Conservation (phyloP, 1,140 invertebrate species). For the Apis dorsata region DNA sequence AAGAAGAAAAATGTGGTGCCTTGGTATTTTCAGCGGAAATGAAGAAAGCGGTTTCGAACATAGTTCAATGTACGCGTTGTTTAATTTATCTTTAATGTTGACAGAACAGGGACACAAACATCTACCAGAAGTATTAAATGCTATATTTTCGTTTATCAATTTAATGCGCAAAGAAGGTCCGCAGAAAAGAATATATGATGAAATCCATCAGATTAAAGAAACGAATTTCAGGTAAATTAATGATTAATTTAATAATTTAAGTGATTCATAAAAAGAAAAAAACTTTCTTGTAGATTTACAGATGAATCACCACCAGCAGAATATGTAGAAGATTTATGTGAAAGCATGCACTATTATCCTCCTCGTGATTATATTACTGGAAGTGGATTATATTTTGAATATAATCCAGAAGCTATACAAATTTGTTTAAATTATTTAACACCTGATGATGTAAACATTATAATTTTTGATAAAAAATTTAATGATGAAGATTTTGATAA, state of each 20-base stretch:
- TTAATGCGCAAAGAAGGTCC: slow-evolving; percentile 84
- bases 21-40: slow-evolving; percentile 88
- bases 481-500: slow-evolving; percentile 82
- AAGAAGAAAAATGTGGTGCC: slow-evolving; percentile 90
- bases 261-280: neutral
- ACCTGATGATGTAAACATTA: slow-evolving; percentile 88
- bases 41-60: slow-evolving; percentile 88
- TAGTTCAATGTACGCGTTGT: slow-evolving; percentile 87
- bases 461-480: slow-evolving; percentile 84
- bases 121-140: slow-evolving; percentile 84
- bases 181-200: slow-evolving; percentile 86
- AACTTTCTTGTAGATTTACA: slow-evolving; percentile 79
- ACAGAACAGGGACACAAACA: slow-evolving; percentile 90
- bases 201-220: slow-evolving; percentile 86
- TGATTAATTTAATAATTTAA: neutral
- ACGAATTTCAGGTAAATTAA: slow-evolving; percentile 81
- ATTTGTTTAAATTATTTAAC: slow-evolving; percentile 84
- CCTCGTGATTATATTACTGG: slow-evolving; percentile 90
- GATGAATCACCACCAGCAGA: slow-evolving; percentile 86
- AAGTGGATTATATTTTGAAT: slow-evolving; percentile 88
- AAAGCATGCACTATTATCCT: slow-evolving; percentile 90
- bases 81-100: slow-evolving; percentile 87
- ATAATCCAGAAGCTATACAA: slow-evolving; percentile 86
- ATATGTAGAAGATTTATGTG: slow-evolving; percentile 88
- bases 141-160: slow-evolving; percentile 88